Evolutionary conservation across 2,113 vertebrate genomes (phyloP), one percentile per base, ranked within the genome.

Genomic region (Nesogale talazaci): DNA sequence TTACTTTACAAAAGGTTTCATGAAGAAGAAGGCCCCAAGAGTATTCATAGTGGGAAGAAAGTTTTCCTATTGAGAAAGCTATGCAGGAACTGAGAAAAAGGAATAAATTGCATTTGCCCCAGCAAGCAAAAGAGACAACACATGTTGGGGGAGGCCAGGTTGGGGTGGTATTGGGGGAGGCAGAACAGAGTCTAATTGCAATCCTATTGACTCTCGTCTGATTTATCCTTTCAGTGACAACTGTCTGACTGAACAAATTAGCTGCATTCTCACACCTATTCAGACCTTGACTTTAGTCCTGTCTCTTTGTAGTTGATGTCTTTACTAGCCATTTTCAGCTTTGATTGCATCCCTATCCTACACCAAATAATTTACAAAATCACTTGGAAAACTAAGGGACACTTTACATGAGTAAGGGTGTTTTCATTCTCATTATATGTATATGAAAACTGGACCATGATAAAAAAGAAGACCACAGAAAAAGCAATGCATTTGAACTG

Each of bases 91-190:
- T 38, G 16, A n/a, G 77, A 86, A 34, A 59, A 75, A 20, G 14
- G 57, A 76, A 27, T 84, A 57, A 70, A 56, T 72, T 70, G 22
- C 3, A 52, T 29, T 74, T 46, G 29, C 83, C 25, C 2, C 42
- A 81, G 27, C 67, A 77, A 78, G 29, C 40, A 85, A 31, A 36
- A 86, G 42, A 88, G 25, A 77, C 76, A 89, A 91, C 14, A 80
- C 17, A 84, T 11, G 67, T 38, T n/a, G 10, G 3, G 57, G 75
- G n/a, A n/a, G n/a, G n/a, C n/a, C n/a, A n/a, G n/a, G n/a, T n/a
- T n/a, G n/a, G n/a, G n/a, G n/a, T n/a, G n/a, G n/a, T n/a, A n/a
- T n/a, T n/a, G n/a, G n/a, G 57, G 42, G 80, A 92, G 42, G n/a
- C 34, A 65, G 15, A 8, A 2, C 12, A 69, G 14, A 69, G n/a